Evolutionary conservation across 2,113 vertebrate genomes (phyloP).

Genomic region (Hypomesus transpacificus): DNA sequence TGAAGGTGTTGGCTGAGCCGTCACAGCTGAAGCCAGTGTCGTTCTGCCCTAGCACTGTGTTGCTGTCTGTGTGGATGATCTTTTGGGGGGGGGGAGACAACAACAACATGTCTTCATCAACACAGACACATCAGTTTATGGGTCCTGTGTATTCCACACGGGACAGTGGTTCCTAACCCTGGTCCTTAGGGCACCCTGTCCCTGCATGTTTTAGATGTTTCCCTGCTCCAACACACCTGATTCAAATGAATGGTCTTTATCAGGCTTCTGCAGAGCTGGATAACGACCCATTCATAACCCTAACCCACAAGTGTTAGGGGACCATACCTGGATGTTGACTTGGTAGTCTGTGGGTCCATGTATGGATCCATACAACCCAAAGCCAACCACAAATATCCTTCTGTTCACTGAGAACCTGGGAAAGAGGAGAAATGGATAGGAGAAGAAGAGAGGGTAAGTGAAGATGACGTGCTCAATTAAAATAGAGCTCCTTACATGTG

Average conservation of each 20-base stretch:
- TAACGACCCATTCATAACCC: no score
- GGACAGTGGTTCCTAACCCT: no score
- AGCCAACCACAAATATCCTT: constrained; percentile 93
- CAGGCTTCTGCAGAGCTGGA: no score
- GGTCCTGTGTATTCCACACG: not conserved
- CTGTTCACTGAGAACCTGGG: constrained; percentile 90
- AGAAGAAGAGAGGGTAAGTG: not conserved
- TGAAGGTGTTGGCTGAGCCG: constrained; percentile 91
- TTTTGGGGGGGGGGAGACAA: constrained; percentile 45
- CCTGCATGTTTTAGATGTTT: no score
- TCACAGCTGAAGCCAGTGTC: constrained; percentile 98
- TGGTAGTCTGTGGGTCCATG: constrained; percentile 95
- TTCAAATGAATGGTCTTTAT: no score
- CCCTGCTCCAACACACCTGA: no score
- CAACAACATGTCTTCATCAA: not conserved
- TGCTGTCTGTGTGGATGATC: constrained; percentile 98
- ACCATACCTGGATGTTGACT: constrained; percentile 91
- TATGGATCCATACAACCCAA: constrained; percentile 93
- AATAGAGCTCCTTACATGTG: not conserved
- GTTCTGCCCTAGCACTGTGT: constrained; percentile 93
- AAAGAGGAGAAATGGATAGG: constrained; percentile 3
- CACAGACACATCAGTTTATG: not conserved
- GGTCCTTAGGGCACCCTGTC: no score
- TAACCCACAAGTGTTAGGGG: no score
- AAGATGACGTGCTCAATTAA: not conserved